phyloP scores from a whole-genome alignment of 92 coral and sea anemone genomes.

The Galaxea fascicularis region DNA sequence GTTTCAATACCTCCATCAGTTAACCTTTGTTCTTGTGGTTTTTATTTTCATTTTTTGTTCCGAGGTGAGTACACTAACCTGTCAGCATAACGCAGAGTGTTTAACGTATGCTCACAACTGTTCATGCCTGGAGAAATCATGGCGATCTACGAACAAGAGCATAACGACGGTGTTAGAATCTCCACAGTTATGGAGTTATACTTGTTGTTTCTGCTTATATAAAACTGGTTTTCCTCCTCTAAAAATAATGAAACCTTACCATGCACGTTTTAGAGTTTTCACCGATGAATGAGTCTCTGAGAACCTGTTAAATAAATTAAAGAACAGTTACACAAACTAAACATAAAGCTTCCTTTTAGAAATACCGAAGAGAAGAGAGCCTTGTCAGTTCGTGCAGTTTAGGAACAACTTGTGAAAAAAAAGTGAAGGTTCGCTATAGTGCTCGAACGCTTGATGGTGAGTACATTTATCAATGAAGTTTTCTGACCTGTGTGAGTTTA shows the following conservation, averaged over 20 bases:
- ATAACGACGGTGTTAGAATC: not conserved
- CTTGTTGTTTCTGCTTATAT: too few species aligned
- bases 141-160: constrained; percentile 78
- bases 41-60: too few species aligned
- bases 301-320: constrained; percentile 69
- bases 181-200: not conserved
- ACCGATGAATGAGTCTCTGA: constrained; percentile 97
- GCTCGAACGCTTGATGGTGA: too few species aligned
- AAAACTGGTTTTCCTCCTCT: not conserved
- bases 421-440: too few species aligned
- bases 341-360: too few species aligned
- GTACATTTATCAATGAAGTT: not conserved
- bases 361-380: too few species aligned
- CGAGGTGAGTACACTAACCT: constrained; percentile 61
- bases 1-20: too few species aligned
- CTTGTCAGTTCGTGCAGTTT: too few species aligned
- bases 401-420: too few species aligned
- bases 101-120: constrained; percentile 96
- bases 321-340: not conserved
- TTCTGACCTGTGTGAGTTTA: constrained; percentile 94
- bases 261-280: constrained; percentile 98
- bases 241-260: constrained; percentile 65
- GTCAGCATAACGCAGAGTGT: constrained; percentile 98
- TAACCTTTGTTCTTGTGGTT: too few species aligned
- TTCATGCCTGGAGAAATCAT: constrained; percentile 98